Evolutionary conservation across 2,797 vertebrate genomes (phyloP), one percentile per base, ranked within the genome.

Genomic region (Epinephelus awoara): DNA sequence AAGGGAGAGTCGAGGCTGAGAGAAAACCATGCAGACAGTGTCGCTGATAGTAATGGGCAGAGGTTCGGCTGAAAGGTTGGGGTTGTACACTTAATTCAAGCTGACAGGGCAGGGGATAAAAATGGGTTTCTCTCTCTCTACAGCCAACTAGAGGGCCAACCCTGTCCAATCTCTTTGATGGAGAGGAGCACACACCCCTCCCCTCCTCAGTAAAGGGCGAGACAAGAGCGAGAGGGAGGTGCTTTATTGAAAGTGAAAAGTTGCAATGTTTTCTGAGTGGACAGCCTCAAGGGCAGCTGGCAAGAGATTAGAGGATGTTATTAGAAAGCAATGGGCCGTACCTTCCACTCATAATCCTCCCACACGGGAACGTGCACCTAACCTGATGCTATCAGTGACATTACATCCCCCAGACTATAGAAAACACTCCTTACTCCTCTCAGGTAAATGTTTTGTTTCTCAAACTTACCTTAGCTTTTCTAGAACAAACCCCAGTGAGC

Each of bases 241-340:
- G 75, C 77, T 85, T 92, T 92, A 88, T 91, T 83, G 88, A 89
- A 95, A 90, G 93, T 93, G 92, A 94, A 94, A 94, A 92, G 90
- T 92, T 93, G 90, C 92, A 79, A 85, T 94, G 92, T 92, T 92
- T 92, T 92, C 77, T 85, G 90, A 91, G 90, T 92, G 90, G 92
- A 92, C 89, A 91, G 85, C 93, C 89, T 92, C 91, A 90, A 92
- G 91, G 91, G 89, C 89, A 88, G 87, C 87, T 84, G 87, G 90
- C 89, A 67, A 89, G 85, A 92, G 91, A 94, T 93, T 93, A 93
- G 84, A 91, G 87, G 85, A 91, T 92, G 94, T 94, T 94, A 93
- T 94, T 92, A 93, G 89, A 93, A 94, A 92, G 92, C 93, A 92
- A 93, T 95, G 91, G 93, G 88, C 90, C 93, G 93, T 92, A 91